Base-by-base conservation (phyloP, 2,113 vertebrate genomes). In the Epinephelus fuscoguttatus region DNA sequence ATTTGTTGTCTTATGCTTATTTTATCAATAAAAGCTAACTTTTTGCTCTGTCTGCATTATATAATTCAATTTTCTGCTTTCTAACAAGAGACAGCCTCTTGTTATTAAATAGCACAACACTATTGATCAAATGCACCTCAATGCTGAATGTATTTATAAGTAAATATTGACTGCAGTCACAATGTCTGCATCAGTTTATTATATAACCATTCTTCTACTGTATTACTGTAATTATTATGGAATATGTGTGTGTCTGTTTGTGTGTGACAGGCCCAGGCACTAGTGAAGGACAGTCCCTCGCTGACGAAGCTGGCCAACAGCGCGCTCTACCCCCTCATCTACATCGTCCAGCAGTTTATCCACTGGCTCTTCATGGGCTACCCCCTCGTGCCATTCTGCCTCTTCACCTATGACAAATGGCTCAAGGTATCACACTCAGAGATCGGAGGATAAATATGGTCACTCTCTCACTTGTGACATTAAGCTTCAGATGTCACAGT, bases 341-440 rank as follows among this genome's bases (percentile, higher is more conserved):
- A 99, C 0, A 33, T 96, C 66, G 91, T 97, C 47, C 97, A 98
- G 84, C 98, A 99, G 94, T 90, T 95, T 19, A 73, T 97, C 84
- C 98, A 99, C 92, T 99, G 97, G 98, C 96, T 99, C 82, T 98
- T 99, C 70, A 97, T 99, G 98, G 97, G 97, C 30, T 99, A 99
- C 90, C 96, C 98, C 2, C 94, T 99, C 47, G 96, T 97, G 69
- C 94, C 97, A 67, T 99, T 99, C 79, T 98, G 97, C 90, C 97
- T 99, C 95, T 98, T 99, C 94, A 96, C 96, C 1, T 99, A 96
- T 89, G 98, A 99, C 94, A 99, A 98, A 89, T 99, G 98, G 98
- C 90, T 98, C 25, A 97, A 98, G 97, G 98, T 98, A 90, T 84
- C 50, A 37, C 6, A 62, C 63, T 64, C 55, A n/a, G 27, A 1